phyloP scores from a whole-genome alignment of 2,797 vertebrate species.

The Phaenicophaeus curvirostris region DNA sequence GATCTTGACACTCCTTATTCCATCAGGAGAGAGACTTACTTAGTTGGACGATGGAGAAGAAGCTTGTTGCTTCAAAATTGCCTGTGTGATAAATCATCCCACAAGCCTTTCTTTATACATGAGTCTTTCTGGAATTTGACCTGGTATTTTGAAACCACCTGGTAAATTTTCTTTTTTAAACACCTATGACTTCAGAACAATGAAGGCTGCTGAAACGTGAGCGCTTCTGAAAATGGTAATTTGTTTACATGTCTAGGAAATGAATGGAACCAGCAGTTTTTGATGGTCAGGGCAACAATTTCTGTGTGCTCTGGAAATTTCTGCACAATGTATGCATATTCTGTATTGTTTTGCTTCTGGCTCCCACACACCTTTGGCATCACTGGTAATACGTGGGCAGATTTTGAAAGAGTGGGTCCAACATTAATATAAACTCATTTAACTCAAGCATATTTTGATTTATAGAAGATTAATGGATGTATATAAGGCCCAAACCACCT shows the following conservation, averaged over 20 bases:
- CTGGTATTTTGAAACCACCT: neutral
- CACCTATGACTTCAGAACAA: neutral
- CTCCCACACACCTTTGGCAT: neutral
- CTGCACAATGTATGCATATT: neutral
- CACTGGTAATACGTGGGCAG: neutral
- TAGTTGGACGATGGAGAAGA: neutral
- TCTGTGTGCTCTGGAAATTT: neutral
- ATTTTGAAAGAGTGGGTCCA: neutral
- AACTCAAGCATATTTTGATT: neutral
- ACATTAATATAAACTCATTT: neutral
- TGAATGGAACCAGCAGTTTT: neutral
- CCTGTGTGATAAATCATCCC: neutral
- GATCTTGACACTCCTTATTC: neutral
- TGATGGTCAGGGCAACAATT: neutral
- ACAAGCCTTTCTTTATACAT: neutral
- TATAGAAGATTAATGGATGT: neutral
- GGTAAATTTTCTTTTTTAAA: neutral
- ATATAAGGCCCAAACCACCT: neutral
- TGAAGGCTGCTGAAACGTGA: neutral
- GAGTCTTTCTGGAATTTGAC: neutral
- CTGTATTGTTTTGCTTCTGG: neutral
- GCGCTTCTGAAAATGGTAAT: neutral
- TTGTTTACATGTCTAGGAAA: neutral
- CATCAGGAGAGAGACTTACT: neutral
- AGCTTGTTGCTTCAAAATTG: neutral